These are phyloP conservation scores for Cheilosia vulpina DNA, from an alignment of 2,888 invertebrate genomes.

Conservation along the genomic window DNA sequence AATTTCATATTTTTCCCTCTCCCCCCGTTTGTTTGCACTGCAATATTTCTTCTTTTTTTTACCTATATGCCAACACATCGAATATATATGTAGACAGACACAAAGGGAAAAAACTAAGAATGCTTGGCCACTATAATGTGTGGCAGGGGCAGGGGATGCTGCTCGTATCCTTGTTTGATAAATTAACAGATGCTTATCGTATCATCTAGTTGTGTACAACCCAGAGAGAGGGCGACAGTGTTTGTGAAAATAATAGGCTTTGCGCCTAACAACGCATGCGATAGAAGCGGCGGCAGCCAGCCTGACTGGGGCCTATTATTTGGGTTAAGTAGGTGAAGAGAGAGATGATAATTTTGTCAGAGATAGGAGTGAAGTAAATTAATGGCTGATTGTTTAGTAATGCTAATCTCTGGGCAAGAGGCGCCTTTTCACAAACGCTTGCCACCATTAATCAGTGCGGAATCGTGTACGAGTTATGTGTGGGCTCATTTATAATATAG, in stretches of 20 bases:
- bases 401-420: conserved; percentile 49
- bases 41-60: conserved; percentile 2
- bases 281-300: conserved; percentile 46
- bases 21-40: neutral
- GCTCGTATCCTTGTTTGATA: conserved; percentile 64
- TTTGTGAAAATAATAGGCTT: conserved; percentile 65
- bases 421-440: conserved; percentile 43
- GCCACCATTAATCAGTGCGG: conserved; percentile 54
- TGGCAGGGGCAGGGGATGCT: conserved; percentile 20
- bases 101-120: conserved; percentile 17
- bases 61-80: neutral
- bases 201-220: conserved; percentile 3
- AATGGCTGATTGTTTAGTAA: conserved; percentile 55
- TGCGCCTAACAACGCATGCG: conserved; percentile 52
- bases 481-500: neutral
- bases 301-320: conserved; percentile 50
- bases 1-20: conserved; percentile 61
- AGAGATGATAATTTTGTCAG: conserved; percentile 61
- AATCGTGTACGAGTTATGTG: neutral
- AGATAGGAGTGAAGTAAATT: conserved; percentile 50
- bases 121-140: conserved; percentile 58
- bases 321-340: conserved; percentile 67
- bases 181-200: conserved; percentile 73
- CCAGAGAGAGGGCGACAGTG: conserved; percentile 33
- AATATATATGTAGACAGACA: neutral